Conservation (phyloP, 2,888 invertebrate genomes). For the Rhorus exstirpatorius region DNA sequence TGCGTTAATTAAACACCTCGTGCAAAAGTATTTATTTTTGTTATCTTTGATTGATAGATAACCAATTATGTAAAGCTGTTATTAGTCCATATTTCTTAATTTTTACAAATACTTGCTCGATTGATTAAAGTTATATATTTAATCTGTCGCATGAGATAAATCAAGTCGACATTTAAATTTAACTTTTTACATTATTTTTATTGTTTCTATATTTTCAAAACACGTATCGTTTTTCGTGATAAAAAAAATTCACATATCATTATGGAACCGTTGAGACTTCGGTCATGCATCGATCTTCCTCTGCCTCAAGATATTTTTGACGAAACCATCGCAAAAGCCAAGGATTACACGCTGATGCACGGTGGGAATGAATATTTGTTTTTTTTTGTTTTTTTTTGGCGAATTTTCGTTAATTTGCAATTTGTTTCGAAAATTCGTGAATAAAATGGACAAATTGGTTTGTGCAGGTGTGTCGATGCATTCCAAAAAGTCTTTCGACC, state of each 20-base stretch:
- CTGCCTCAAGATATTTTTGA: constrained; percentile 88
- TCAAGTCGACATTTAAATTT: too few species aligned
- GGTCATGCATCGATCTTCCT: constrained; percentile 90
- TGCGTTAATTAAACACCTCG: background rate
- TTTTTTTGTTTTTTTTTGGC: background rate
- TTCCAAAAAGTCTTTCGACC: constrained; percentile 83
- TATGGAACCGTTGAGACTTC: constrained; percentile 83
- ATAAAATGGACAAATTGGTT: background rate
- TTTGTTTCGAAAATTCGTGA: background rate
- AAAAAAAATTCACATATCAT: constrained; percentile 27
- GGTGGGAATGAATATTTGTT: constrained; percentile 85
- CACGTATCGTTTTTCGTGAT: background rate
- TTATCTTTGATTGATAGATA: too few species aligned
- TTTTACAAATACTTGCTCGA: too few species aligned
- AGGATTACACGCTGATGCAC: constrained; percentile 87
- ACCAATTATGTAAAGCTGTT: too few species aligned
- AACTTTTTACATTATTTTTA: too few species aligned
- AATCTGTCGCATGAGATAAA: too few species aligned
- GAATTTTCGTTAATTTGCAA: background rate
- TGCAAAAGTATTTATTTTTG: background rate
- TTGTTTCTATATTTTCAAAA: background rate
- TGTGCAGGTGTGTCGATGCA: constrained; percentile 85
- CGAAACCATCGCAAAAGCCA: constrained; percentile 86
- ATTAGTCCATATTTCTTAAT: too few species aligned
- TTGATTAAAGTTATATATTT: too few species aligned